Evolutionary conservation across 2,888 invertebrate genomes (phyloP), one percentile per base, ranked within the genome.

Genomic region (Acronicta psi): DNA sequence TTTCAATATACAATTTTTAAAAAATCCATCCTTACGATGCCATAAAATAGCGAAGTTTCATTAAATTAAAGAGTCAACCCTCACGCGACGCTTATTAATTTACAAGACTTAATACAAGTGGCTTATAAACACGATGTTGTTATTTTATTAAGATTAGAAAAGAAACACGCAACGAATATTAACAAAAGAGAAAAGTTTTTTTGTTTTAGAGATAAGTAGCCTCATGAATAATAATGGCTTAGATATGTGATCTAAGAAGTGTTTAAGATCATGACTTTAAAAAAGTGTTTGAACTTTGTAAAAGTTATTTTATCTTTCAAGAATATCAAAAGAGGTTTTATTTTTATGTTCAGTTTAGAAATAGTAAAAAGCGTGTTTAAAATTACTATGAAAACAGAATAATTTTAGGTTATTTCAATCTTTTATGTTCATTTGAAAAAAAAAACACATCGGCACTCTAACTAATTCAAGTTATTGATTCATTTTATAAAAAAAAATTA

Each of bases 101-200:
- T 31, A 8, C 10, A 29, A 40, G 16, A 47, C 16, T 38, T 49
- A 44, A 38, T 38, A 69, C 29, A 50, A 57, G 29, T 29, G 34
- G 45, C 57, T 45, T 52, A 36, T 31, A 36, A 46, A 31, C 13
- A 17, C 47, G 14, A 41, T 56, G 41, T 61, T 52, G 8, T 45
- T 52, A 2, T 55, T 44, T n/a, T 42, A 23, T 45, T 20, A 61
- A 37, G 34, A 61, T 66, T 52, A 61, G 25, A 36, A 40, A 2
- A 29, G 18, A 40, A 31, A 44, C 56, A 56, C 47, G 51, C 51
- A 36, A 45, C 13, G 49, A 29, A 16, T 45, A 46, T 25, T 47
- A 25, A 54, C 34, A 40, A 51, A 49, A 37, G 37, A 47, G 5
- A 52, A 49, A 49, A 17, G n/a, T 5, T 25, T 37, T 11, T 41